phyloP scores from a whole-genome alignment of 2,888 invertebrate genomes.

The Glyphotaelius pellucidus region DNA sequence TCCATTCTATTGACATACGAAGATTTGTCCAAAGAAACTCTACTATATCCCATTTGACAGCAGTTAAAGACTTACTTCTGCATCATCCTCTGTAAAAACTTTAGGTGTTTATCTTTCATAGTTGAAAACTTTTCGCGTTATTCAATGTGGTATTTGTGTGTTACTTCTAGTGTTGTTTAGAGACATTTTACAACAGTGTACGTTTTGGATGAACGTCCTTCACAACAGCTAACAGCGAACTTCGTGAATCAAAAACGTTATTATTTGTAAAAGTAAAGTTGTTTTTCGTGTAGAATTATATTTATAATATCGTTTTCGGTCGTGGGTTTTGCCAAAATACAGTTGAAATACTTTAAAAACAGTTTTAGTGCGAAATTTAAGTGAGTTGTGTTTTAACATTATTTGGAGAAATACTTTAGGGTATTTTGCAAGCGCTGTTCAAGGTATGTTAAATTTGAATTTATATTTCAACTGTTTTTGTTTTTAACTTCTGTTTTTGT shows the following conservation, averaged over 20 bases:
- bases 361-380: neutral
- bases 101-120: neutral
- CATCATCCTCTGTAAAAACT: neutral
- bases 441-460: neutral
- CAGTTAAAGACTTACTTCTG: neutral
- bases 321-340: neutral
- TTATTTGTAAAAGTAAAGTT: neutral
- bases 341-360: neutral
- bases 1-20: conserved; percentile 33
- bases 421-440: neutral
- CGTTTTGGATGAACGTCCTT: conserved; percentile 16
- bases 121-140: conserved; percentile 14
- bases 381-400: neutral
- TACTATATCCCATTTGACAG: neutral
- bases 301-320: neutral
- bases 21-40: neutral
- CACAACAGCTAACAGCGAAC: neutral
- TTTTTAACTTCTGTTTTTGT: neutral
- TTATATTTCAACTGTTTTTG: neutral
- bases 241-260: neutral
- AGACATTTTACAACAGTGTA: conserved; percentile 25
- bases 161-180: conserved; percentile 30
- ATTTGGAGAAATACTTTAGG: neutral
- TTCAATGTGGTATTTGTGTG: conserved; percentile 11
- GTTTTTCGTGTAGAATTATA: neutral